Conservation (phyloP, 2,113 vertebrate genomes). For the Stigmatopora nigra region DNA sequence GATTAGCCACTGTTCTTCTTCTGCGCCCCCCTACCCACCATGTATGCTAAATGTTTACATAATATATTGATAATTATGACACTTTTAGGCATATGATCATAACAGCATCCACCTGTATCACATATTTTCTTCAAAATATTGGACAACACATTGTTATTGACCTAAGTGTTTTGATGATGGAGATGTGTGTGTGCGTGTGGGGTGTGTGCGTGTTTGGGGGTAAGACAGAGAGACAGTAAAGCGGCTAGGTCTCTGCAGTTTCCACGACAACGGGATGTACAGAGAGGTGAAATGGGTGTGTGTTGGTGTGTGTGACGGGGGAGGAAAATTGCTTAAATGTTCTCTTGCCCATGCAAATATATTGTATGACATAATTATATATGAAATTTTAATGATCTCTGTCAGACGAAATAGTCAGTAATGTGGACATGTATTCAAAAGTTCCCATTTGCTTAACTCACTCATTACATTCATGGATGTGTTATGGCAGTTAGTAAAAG, state of each 20-base stretch:
- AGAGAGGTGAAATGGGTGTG: conserved; percentile 16
- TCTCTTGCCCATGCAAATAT: background rate
- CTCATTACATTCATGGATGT: no score
- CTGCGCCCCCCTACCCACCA: background rate
- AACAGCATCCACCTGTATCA: conserved; percentile 51
- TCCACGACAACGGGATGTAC: conserved; percentile 62
- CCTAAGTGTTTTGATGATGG: conserved; percentile 39
- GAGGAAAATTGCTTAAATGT: conserved; percentile 3
- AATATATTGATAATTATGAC: conserved; percentile 45
- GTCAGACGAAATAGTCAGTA: background rate
- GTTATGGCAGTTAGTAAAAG: no score
- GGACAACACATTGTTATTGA: conserved; percentile 28
- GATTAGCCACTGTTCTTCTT: background rate
- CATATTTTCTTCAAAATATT: background rate
- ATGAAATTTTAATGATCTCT: no score
- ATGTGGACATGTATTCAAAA: no score
- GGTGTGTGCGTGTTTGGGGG: background rate
- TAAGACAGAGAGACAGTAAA: conserved; percentile 10
- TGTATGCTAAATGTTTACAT: conserved; percentile 22
- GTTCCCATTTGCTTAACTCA: no score
- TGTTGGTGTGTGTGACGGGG: conserved; percentile 3
- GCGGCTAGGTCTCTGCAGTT: conserved; percentile 50
- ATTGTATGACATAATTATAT: no score
- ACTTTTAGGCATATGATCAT: conserved; percentile 25
- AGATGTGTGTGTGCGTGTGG: background rate